Percentiles rank a stretch among this genome's conserved stretches.
These are phyloP conservation scores for Aplochiton taeniatus DNA, from an alignment of 2,797 vertebrate genomes.

Conservation along the genomic window DNA sequence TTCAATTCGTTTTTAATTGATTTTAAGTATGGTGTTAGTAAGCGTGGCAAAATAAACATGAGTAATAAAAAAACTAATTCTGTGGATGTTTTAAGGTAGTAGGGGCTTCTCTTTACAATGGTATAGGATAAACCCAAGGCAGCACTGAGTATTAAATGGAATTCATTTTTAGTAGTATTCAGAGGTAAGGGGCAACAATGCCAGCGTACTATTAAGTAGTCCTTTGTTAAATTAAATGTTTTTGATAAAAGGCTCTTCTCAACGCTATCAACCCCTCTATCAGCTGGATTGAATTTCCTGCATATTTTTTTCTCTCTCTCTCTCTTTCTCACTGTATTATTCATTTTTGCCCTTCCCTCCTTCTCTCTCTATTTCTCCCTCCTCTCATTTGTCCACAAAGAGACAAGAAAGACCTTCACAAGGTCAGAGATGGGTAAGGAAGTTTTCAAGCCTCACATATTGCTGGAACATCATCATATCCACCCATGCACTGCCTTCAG, in stretches of 20 bases:
- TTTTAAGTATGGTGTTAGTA: too few species aligned
- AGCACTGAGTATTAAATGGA: conserved; percentile 12
- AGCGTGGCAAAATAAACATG: too few species aligned
- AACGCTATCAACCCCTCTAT: conserved; percentile 85
- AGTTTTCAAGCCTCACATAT: too few species aligned
- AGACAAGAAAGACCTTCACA: background rate
- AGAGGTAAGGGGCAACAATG: conserved; percentile 71
- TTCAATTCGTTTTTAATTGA: too few species aligned
- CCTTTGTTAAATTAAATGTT: conserved; percentile 84
- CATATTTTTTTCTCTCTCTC: conserved; percentile 80
- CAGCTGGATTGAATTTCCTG: conserved; percentile 89
- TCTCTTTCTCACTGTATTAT: conserved; percentile 65
- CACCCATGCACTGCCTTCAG: too few species aligned
- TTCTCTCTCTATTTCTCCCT: background rate
- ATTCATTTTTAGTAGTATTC: conserved; percentile 67
- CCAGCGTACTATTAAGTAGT: conserved; percentile 83
- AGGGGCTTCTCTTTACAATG: too few species aligned
- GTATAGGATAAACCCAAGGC: too few species aligned
- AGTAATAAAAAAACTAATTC: too few species aligned
- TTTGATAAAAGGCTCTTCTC: conserved; percentile 82
- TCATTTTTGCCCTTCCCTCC: background rate
- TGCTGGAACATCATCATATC: too few species aligned
- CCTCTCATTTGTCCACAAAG: background rate
- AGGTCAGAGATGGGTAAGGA: background rate
- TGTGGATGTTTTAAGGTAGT: too few species aligned